Evolutionary conservation across 2,113 vertebrate species (phyloP).

Genomic region (human (Homo sapiens)): GRCh38 chr16:70717001-70717500

Average conservation of each 20-base stretch:
- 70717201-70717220: not conserved
- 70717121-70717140: accelerated
- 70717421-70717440: not conserved
- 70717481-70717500: not conserved
- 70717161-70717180: not conserved
- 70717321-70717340: not conserved
- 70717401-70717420: not conserved
- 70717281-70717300: not conserved
- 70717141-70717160: not conserved
- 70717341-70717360: not conserved
- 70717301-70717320: not conserved
- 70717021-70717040: not conserved
- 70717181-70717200: not conserved
- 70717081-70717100: not conserved
- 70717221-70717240: not conserved
- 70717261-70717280: not conserved
- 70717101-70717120: not conserved
- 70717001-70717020: not conserved
- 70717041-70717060: not conserved
- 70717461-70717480: no score
- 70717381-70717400: not conserved
- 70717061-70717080: not conserved
- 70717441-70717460: no score
- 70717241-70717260: not conserved
- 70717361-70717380: not conserved